A percentile compares a stretch with the other conserved stretches of the same genome.
phyloP scores from a whole-genome alignment of 2,113 vertebrate genomes.

The Silurus meridionalis region DNA sequence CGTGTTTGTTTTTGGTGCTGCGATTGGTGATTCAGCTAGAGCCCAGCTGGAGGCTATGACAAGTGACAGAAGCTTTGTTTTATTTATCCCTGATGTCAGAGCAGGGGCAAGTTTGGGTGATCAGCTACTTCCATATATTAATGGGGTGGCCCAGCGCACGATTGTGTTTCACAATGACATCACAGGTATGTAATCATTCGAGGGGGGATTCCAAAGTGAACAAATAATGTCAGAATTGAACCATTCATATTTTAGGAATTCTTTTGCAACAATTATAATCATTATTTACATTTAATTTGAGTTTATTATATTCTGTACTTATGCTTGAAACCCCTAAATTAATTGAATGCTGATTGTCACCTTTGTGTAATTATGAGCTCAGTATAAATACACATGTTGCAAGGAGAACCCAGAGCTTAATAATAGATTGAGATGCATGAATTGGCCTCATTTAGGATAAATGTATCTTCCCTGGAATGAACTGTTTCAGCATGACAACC shows the following conservation, averaged over 20 bases:
- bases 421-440: not conserved
- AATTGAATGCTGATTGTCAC: not conserved
- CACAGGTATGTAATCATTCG: conserved; percentile 84
- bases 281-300: not conserved
- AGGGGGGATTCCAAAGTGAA: conserved; percentile 17
- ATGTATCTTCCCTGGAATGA: not conserved
- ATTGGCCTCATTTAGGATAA: not conserved
- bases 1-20: conserved; percentile 82
- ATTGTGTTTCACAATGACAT: conserved; percentile 86
- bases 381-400: not conserved
- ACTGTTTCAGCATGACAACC: not conserved
- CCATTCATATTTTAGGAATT: not conserved
- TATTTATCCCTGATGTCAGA: conserved; percentile 81
- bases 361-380: not conserved
- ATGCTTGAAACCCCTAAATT: not conserved
- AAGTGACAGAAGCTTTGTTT: conserved; percentile 83
- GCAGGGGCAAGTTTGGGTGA: conserved; percentile 77
- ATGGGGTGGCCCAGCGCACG: conserved; percentile 82
- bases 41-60: conserved; percentile 86
- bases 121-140: conserved; percentile 82
- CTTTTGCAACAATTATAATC: not conserved
- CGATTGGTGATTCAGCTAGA: conserved; percentile 76
- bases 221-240: not conserved
- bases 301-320: not conserved
- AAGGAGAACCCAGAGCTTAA: not conserved